Evolutionary conservation across 2,113 vertebrate genomes (phyloP).

Genomic region (Thalassoma bifasciatum): DNA sequence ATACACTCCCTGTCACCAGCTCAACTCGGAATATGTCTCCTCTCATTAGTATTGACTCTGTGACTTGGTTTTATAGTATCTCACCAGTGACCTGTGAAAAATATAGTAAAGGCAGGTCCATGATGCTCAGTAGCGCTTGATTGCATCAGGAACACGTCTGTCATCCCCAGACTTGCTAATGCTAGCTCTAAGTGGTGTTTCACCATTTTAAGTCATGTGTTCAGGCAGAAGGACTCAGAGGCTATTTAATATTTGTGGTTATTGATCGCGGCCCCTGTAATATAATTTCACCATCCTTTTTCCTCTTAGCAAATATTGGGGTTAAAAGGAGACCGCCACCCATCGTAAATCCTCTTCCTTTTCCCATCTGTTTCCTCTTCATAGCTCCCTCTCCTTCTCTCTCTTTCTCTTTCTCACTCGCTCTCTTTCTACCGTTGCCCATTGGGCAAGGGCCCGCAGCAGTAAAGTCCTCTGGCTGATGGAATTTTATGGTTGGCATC

Average conservation of each 20-base stretch:
- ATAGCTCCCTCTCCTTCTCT: constrained; percentile 13
- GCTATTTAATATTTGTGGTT: constrained; percentile 77
- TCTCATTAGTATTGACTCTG: constrained; percentile 73
- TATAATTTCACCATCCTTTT: constrained; percentile 73
- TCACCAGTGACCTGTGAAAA: constrained; percentile 59
- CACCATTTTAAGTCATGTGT: constrained; percentile 38
- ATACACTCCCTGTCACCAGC: constrained; percentile 68
- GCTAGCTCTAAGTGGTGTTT: constrained; percentile 40
- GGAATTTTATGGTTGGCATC: constrained; percentile 76
- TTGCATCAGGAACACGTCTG: constrained; percentile 50
- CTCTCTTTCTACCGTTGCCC: constrained; percentile 30
- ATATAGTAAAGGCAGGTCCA: constrained; percentile 48
- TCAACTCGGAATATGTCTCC: constrained; percentile 66
- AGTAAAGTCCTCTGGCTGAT: constrained; percentile 76
- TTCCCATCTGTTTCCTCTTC: constrained; percentile 66
- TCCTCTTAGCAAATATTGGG: constrained; percentile 77
- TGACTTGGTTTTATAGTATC: constrained; percentile 58
- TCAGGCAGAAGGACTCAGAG: constrained; percentile 39
- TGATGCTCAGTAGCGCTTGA: constrained; percentile 55
- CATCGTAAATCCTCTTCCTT: constrained; percentile 66
- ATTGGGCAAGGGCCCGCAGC: constrained; percentile 69
- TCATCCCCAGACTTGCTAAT: constrained; percentile 37
- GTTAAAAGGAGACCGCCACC: constrained; percentile 70
- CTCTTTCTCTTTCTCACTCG: constrained; percentile 1
- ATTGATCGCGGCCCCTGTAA: constrained; percentile 72